A percentile compares a stretch with the other conserved stretches of the same genome.
Conservation (phyloP, 2,113 vertebrate genomes). For the Sorex fumeus region DNA sequence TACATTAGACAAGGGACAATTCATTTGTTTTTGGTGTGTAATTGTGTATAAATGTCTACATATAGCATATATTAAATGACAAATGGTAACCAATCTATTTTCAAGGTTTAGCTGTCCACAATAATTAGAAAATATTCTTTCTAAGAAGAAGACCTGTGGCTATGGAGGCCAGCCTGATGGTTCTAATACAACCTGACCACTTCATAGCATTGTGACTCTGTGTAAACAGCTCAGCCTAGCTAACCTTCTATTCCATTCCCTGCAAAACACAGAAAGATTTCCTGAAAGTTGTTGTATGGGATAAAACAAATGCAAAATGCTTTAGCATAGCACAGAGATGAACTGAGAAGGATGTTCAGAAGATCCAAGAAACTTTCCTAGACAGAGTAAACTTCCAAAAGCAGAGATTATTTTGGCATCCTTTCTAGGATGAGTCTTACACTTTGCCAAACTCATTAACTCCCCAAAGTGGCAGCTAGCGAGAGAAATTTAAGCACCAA, state of each 20-base stretch:
- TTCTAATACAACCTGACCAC: neutral
- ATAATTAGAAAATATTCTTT: no score
- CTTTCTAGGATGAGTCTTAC: neutral
- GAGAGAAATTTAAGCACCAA: slow-evolving; percentile 34
- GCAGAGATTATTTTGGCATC: neutral
- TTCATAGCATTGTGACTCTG: neutral
- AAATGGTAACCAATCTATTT: no score
- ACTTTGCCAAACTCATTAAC: slow-evolving; percentile 44
- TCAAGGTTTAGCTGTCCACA: no score
- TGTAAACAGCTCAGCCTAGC: neutral
- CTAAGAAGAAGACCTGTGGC: neutral
- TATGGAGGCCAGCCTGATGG: neutral
- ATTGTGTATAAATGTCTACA: no score
- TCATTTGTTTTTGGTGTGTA: neutral
- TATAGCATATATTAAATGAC: no score
- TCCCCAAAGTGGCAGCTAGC: neutral
- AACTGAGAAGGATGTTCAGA: neutral
- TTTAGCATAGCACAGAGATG: neutral
- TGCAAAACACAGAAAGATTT: neutral
- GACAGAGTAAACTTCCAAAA: slow-evolving; percentile 17
- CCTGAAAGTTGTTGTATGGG: neutral
- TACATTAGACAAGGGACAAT: slow-evolving; percentile 10
- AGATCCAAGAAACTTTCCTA: neutral
- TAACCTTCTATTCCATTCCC: neutral
- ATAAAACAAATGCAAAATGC: neutral